Percentiles rank a stretch among this genome's conserved stretches.
These are phyloP conservation scores for Spea bombifrons DNA, from an alignment of 2,113 vertebrate genomes.

Conservation along the genomic window DNA sequence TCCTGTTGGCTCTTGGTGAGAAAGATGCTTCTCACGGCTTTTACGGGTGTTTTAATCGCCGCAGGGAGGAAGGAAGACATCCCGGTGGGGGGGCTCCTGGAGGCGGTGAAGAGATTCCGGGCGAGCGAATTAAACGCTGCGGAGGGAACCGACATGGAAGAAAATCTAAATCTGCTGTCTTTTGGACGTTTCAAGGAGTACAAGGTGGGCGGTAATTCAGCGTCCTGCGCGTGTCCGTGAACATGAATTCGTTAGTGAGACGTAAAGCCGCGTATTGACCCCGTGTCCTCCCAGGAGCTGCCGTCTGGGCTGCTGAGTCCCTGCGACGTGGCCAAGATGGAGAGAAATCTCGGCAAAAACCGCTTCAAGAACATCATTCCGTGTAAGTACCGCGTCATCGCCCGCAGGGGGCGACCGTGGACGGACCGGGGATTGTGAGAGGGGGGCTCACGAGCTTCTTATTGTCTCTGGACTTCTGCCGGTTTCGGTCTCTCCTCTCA, in stretches of 20 bases:
- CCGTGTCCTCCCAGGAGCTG: neutral
- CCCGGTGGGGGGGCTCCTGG: neutral
- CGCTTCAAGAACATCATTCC: slow-evolving; percentile 19
- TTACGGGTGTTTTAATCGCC: no score
- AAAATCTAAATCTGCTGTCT: neutral
- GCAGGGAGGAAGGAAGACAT: slow-evolving; percentile 20
- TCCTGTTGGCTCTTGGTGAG: neutral
- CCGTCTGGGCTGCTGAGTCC: neutral
- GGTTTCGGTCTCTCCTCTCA: neutral
- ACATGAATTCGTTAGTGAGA: neutral
- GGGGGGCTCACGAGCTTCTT: neutral
- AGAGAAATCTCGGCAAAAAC: slow-evolving; percentile 7
- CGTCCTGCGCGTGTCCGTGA: no score
- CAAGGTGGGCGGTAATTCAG: neutral
- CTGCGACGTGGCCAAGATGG: neutral
- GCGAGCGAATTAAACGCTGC: neutral
- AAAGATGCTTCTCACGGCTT: neutral
- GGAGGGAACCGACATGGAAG: neutral
- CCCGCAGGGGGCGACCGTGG: neutral
- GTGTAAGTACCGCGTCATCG: neutral
- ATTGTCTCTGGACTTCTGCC: neutral
- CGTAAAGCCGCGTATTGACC: no score
- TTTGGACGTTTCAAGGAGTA: slow-evolving; percentile 4
- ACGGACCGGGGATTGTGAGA: neutral
- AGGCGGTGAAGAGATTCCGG: neutral